Conservation (phyloP, 2,797 vertebrate species). For the Aphelocoma californica region DNA sequence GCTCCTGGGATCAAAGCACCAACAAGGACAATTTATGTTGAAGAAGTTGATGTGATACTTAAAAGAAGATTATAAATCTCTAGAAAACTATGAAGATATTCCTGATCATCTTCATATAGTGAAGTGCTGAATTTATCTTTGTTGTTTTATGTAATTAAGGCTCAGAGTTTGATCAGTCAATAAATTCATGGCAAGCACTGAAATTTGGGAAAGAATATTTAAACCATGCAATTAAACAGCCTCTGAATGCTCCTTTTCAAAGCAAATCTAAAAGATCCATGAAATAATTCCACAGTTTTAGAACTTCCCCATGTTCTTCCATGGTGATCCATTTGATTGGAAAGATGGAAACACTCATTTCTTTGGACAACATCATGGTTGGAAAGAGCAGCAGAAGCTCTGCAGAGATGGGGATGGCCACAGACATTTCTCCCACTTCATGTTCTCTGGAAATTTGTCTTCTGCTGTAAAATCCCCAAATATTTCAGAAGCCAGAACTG, state of each 20-base stretch:
- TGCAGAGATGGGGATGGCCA: neutral
- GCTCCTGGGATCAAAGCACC: neutral
- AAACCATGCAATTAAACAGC: neutral
- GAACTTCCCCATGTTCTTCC: neutral
- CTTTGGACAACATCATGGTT: fast-evolving
- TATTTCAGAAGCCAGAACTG: neutral
- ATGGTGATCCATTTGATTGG: fast-evolving
- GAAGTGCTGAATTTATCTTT: constrained; percentile 20
- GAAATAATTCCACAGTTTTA: neutral
- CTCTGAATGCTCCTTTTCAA: neutral
- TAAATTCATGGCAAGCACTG: neutral
- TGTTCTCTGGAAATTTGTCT: neutral
- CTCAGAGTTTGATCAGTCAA: constrained; percentile 18
- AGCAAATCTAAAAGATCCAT: neutral
- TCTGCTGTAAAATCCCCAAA: neutral
- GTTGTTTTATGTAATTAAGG: constrained; percentile 8
- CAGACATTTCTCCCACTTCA: neutral
- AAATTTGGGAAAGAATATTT: neutral
- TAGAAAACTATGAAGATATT: neutral
- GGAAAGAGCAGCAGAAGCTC: neutral
- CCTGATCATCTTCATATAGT: neutral
- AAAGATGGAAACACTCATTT: neutral
- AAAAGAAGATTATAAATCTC: constrained; percentile 11
- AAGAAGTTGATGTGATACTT: neutral
- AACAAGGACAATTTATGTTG: neutral